Percentiles rank a stretch among this genome's conserved stretches.
Conservation (phyloP, 2,113 vertebrate species). For the Gambusia affinis region DNA sequence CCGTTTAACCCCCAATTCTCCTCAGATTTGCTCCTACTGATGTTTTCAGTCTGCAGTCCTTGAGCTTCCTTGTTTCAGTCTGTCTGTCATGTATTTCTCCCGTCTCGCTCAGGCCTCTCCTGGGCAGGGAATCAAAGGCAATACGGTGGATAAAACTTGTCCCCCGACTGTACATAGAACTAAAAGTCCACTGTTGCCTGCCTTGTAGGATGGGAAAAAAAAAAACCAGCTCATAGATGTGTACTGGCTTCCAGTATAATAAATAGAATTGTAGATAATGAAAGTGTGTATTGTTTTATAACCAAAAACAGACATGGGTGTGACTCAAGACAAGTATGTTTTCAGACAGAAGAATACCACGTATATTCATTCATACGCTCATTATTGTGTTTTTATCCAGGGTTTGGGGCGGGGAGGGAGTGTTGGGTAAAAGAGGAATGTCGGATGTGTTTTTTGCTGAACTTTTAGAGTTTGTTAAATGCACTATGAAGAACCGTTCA, state of each 20-base stretch:
- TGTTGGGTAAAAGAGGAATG: slow-evolving; percentile 71
- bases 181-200: slow-evolving; percentile 75
- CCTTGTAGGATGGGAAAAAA: slow-evolving; percentile 72
- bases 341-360: slow-evolving; percentile 73
- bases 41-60: slow-evolving; percentile 54
- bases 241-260: slow-evolving; percentile 76
- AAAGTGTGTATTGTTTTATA: slow-evolving; percentile 81
- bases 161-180: slow-evolving; percentile 81
- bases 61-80: slow-evolving; percentile 40
- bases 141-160: slow-evolving; percentile 73
- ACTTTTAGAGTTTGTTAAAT: slow-evolving; percentile 76
- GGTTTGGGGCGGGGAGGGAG: slow-evolving; percentile 21
- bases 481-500: slow-evolving; percentile 74
- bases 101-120: slow-evolving; percentile 54
- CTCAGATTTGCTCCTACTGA: slow-evolving; percentile 45
- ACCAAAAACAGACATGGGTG: slow-evolving; percentile 82
- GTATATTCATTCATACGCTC: slow-evolving; percentile 74
- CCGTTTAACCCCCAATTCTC: slow-evolving; percentile 39
- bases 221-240: slow-evolving; percentile 78
- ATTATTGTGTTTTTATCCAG: slow-evolving; percentile 66
- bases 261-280: slow-evolving; percentile 77
- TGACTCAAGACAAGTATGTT: slow-evolving; percentile 81
- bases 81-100: slow-evolving; percentile 42
- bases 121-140: slow-evolving; percentile 73
- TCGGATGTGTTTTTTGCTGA: slow-evolving; percentile 72